These are phyloP conservation scores for Ernsta delagoae DNA, from an alignment of 2,888 invertebrate genomes.

Conservation along the genomic window DNA sequence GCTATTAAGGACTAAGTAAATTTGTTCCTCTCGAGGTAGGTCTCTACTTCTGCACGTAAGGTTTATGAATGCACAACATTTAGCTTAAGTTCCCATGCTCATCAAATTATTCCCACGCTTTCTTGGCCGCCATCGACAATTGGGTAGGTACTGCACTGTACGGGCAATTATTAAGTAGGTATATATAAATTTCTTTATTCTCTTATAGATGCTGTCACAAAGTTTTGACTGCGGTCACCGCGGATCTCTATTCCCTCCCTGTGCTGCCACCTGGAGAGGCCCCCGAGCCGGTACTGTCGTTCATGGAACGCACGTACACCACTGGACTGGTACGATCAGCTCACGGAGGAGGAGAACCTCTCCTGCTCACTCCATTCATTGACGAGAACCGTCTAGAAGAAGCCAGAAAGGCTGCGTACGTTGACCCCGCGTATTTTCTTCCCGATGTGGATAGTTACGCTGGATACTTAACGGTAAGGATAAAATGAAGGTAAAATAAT, in stretches of 20 bases:
- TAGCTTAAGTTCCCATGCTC: constrained; percentile 27
- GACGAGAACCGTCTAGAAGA: constrained; percentile 79
- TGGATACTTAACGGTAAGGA: constrained; percentile 75
- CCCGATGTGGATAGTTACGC: constrained; percentile 80
- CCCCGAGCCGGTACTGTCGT: constrained; percentile 72
- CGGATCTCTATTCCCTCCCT: constrained; percentile 60
- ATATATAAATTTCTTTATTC: neutral
- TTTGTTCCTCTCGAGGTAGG: too few species aligned
- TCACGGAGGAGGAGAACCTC: constrained; percentile 75
- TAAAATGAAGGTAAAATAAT: neutral
- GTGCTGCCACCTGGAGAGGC: constrained; percentile 76
- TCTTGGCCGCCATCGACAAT: constrained; percentile 11
- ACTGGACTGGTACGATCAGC: constrained; percentile 55
- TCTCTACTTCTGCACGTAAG: neutral
- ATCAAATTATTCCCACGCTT: constrained; percentile 34
- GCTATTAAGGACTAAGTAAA: too few species aligned
- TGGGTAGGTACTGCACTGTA: too few species aligned
- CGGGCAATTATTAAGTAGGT: too few species aligned
- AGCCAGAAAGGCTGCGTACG: constrained; percentile 75
- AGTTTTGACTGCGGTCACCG: constrained; percentile 47
- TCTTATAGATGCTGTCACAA: constrained; percentile 54
- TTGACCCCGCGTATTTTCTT: constrained; percentile 66
- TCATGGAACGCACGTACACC: constrained; percentile 72
- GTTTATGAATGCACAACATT: neutral
- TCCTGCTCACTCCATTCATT: constrained; percentile 83